These are phyloP conservation scores for Gymnocephalus cernua DNA, from an alignment of 2,113 vertebrate species.

Conservation along the genomic window DNA sequence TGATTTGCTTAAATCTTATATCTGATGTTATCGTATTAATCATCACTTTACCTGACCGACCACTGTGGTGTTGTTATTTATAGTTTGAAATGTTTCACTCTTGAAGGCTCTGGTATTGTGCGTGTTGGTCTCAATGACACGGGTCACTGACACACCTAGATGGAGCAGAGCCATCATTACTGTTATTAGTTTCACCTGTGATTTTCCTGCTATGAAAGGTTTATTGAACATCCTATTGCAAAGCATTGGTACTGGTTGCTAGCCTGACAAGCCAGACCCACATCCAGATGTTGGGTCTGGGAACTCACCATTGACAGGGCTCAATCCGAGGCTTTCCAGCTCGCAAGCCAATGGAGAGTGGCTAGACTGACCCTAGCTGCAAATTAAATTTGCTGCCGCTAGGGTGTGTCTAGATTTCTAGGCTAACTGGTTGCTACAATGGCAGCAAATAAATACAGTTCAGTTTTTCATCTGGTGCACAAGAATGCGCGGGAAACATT, in stretches of 20 bases:
- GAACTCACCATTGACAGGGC: no score
- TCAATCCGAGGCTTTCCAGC: no score
- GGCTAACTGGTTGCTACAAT: neutral
- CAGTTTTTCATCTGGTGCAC: neutral
- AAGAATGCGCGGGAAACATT: neutral
- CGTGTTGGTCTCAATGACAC: neutral
- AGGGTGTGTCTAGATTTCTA: no score
- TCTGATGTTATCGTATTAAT: neutral
- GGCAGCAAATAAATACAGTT: neutral
- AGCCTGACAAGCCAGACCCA: no score
- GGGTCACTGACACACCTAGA: neutral
- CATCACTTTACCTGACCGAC: neutral
- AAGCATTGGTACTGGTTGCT: neutral
- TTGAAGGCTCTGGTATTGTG: neutral
- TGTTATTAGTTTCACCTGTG: neutral
- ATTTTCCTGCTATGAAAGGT: neutral
- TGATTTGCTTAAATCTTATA: neutral
- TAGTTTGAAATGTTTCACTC: neutral
- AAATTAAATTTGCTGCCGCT: no score
- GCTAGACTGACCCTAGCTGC: no score
- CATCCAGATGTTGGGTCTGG: no score
- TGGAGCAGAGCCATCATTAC: neutral
- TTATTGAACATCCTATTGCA: neutral
- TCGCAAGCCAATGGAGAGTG: no score
- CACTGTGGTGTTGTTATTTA: neutral